These are phyloP conservation scores for Drosophila neutralis DNA, from an alignment of 2,888 invertebrate species.

Conservation along the genomic window DNA sequence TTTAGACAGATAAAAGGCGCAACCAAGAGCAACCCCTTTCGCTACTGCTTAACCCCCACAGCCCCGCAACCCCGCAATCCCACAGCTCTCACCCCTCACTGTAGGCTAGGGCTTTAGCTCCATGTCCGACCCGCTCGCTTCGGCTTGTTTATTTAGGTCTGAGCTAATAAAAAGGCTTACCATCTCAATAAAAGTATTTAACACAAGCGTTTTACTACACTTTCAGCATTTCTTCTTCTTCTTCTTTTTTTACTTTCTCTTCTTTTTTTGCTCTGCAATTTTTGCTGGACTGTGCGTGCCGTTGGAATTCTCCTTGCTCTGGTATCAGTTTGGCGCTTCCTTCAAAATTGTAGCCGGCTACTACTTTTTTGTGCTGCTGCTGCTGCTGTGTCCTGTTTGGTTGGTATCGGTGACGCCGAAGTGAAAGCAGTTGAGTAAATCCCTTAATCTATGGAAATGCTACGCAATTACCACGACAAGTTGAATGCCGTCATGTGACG, in stretches of 20 bases:
- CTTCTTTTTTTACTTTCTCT: conserved; percentile 9
- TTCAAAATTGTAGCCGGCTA: conserved; percentile 30
- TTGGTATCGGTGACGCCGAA: conserved; percentile 64
- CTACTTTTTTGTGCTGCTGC: conserved; percentile 20
- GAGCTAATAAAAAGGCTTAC: conserved; percentile 83
- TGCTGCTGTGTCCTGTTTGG: conserved; percentile 28
- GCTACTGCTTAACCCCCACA: background rate
- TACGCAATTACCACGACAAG: conserved; percentile 83
- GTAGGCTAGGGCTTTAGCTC: conserved; percentile 33
- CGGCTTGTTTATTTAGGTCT: conserved; percentile 79
- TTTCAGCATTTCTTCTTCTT: conserved; percentile 67
- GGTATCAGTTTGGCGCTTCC: conserved; percentile 48
- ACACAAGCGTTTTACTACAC: conserved; percentile 84
- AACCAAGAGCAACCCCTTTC: conserved; percentile 32
- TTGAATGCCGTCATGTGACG: conserved; percentile 72
- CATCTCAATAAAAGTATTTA: conserved; percentile 85
- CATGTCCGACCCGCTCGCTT: conserved; percentile 46
- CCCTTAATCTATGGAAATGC: conserved; percentile 84
- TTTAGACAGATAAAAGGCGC: conserved; percentile 66
- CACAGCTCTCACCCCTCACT: background rate
- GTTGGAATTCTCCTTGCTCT: conserved; percentile 49
- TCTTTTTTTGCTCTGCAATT: conserved; percentile 12
- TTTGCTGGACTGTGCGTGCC: conserved; percentile 47
- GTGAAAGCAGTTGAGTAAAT: conserved; percentile 72
- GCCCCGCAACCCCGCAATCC: background rate